Evolutionary conservation across 2,797 vertebrate genomes (phyloP).

Genomic region (Galagoides demidoff): DNA sequence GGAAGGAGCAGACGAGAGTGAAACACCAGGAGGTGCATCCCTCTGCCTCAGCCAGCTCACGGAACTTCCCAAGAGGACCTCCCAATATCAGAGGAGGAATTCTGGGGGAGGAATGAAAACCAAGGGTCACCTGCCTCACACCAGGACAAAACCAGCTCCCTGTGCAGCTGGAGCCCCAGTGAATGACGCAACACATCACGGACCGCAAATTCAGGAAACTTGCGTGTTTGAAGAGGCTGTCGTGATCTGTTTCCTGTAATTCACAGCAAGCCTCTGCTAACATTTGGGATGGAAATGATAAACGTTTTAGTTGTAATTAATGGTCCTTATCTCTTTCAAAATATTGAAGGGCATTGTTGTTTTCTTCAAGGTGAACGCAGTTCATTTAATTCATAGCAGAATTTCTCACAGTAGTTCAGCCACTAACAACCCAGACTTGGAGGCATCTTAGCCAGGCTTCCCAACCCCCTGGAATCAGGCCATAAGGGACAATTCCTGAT

Average conservation of each 20-base stretch:
- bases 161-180: too few species aligned
- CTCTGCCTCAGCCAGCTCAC: not conserved
- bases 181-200: not conserved
- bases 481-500: not conserved
- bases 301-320: not conserved
- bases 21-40: not conserved
- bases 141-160: not conserved
- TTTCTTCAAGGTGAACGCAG: not conserved
- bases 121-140: not conserved
- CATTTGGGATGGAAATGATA: not conserved
- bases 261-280: not conserved
- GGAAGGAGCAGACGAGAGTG: too few species aligned
- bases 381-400: not conserved
- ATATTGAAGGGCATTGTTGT: not conserved
- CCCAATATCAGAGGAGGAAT: not conserved
- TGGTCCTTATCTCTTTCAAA: not conserved
- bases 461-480: not conserved
- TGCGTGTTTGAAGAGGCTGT: not conserved
- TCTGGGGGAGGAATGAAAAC: accelerated
- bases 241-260: not conserved
- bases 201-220: too few species aligned
- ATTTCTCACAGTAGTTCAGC: not conserved
- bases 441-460: too few species aligned
- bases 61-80: not conserved
- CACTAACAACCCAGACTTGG: not conserved